Evolutionary conservation across 1,140 invertebrate genomes (phyloP), one percentile per base, ranked within the genome.

Genomic region (Steinernema feltiae): DNA sequence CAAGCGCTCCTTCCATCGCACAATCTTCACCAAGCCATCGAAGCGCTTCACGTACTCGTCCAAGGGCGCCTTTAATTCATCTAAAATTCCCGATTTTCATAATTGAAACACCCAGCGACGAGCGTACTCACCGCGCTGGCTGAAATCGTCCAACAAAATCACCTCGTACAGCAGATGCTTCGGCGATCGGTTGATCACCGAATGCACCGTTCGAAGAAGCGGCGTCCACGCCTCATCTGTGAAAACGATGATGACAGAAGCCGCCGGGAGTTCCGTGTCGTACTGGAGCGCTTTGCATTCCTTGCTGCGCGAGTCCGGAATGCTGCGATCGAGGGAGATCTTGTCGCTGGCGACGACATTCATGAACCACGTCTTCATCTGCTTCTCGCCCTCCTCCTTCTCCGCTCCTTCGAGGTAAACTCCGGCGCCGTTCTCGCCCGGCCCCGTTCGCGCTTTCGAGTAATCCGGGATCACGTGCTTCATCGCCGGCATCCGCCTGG

Each of bases 191-290:
- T 93, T 92, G 21, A 95, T 86, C 0, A 95, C 92, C 85, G 92
- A 93, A 89, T 93, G 92, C 17, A 95, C 90, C 0, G 93, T 95
- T 27, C 94, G 85, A 30, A 95, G 82, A 53, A 96, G 89, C 30
- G 93, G 91, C 1, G 92, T 92, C 87, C 92, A 92, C 1, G 93
- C 91, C 88, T 96, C 94, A 86, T 96, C 94, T 83, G 91, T 93
- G 88, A 94, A 95, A 80, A 94, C 93, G 69, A 95, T 91, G 35
- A 95, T 89, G 17, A 95, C 90, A 78, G 89, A 90, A 2, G 90
- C 53, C 3, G 53, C 7, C 31, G 90, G 90, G n/a, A 91, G 83
- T 76, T 87, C 87, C 18, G 27, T 15, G 24, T 80, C 78, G 69
- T 80, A 80, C 24, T 72, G 70, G 24, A 80, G 69, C 1, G 70